A percentile compares a stretch with the other conserved stretches of the same genome.
phyloP scores from a whole-genome alignment of 2,113 vertebrate genomes.

The Mustelus asterias region DNA sequence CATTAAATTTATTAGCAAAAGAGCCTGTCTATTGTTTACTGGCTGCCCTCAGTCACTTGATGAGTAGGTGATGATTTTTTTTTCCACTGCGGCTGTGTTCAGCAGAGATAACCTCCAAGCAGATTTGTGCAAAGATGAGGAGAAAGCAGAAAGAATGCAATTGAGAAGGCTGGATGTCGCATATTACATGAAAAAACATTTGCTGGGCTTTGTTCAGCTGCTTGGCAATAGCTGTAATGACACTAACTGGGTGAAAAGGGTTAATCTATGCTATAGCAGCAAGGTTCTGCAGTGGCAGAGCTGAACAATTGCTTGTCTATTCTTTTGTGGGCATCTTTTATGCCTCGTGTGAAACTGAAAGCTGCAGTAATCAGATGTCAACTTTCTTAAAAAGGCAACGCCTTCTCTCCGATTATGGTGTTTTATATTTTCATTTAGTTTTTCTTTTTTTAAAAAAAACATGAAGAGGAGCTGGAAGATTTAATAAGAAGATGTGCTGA shows the following conservation, averaged over 20 bases:
- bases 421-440: slow-evolving; percentile 25
- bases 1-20: slow-evolving; percentile 30
- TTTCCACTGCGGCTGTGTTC: neutral
- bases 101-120: slow-evolving; percentile 26
- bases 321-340: slow-evolving; percentile 33
- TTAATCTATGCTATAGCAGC: slow-evolving; percentile 67
- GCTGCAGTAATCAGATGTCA: slow-evolving; percentile 32
- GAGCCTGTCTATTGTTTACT: slow-evolving; percentile 21
- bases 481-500: neutral
- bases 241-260: slow-evolving; percentile 65
- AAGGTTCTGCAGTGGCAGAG: slow-evolving; percentile 61
- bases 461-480: neutral
- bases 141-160: slow-evolving; percentile 33
- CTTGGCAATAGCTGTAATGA: slow-evolving; percentile 53
- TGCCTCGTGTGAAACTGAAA: slow-evolving; percentile 30
- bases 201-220: slow-evolving; percentile 55
- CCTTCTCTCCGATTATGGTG: neutral
- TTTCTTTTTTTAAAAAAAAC: neutral
- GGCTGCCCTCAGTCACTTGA: slow-evolving; percentile 19
- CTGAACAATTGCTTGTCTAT: slow-evolving; percentile 59
- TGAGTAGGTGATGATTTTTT: slow-evolving; percentile 27
- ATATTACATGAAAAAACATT: slow-evolving; percentile 48
- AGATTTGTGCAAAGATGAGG: slow-evolving; percentile 32
- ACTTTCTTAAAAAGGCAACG: slow-evolving; percentile 32
- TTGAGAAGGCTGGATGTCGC: slow-evolving; percentile 20